Conservation (phyloP, 2,888 invertebrate genomes). For the Stenolophus ochropezus region DNA sequence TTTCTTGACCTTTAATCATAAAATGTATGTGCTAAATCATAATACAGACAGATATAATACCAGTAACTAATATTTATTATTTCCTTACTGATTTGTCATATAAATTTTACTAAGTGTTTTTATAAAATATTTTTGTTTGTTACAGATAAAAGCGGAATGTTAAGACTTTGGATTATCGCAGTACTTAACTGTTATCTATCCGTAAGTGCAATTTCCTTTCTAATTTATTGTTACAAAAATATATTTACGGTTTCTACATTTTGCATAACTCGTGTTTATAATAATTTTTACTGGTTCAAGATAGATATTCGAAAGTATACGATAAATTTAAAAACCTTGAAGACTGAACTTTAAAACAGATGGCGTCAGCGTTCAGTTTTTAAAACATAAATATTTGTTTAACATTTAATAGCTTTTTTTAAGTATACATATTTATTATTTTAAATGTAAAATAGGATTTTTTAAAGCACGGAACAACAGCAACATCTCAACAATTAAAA, state of each 20-base stretch:
- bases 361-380: neutral
- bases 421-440: no score
- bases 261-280: neutral
- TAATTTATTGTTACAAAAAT: neutral
- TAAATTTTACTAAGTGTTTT: neutral
- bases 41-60: no score
- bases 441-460: no score
- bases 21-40: no score
- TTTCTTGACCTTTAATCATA: neutral
- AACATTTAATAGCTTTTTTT: no score
- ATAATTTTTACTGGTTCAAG: neutral
- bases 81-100: neutral
- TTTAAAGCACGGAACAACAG: no score
- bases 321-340: neutral
- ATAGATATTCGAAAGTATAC: neutral
- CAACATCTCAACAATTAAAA: constrained; percentile 52
- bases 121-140: neutral
- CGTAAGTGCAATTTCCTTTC: neutral
- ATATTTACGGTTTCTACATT: neutral
- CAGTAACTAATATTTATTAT: neutral
- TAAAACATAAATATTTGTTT: neutral
- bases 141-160: neutral
- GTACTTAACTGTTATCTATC: neutral
- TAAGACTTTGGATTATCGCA: neutral
- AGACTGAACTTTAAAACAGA: neutral